A percentile compares a stretch with the other conserved stretches of the same genome.
phyloP scores from a whole-genome alignment of 2,797 vertebrate genomes.

The Chiloscyllium punctatum region DNA sequence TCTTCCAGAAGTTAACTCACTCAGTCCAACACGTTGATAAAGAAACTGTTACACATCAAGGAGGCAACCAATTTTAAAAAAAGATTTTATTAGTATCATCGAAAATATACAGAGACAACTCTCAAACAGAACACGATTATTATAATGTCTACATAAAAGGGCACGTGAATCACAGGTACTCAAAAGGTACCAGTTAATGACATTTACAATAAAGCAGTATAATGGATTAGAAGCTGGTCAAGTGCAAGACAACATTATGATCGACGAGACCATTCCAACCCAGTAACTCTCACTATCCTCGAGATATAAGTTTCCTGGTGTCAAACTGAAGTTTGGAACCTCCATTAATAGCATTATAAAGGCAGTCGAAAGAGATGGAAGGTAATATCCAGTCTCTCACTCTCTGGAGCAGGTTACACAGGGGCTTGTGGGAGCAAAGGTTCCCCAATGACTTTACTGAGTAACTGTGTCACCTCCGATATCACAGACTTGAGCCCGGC shows the following conservation, averaged over 20 bases:
- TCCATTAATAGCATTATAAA: neutral
- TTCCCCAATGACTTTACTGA: neutral
- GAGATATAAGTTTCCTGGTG: neutral
- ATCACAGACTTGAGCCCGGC: neutral
- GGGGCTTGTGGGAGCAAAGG: neutral
- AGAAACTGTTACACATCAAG: neutral
- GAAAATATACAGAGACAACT: conserved; percentile 36
- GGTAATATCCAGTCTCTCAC: neutral
- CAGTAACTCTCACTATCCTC: neutral
- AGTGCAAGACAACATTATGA: conserved; percentile 3
- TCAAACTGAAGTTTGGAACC: neutral
- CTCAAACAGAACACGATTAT: conserved; percentile 12
- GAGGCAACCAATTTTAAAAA: neutral
- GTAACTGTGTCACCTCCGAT: neutral
- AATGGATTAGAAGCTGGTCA: conserved; percentile 22
- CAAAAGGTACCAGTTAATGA: conserved; percentile 30
- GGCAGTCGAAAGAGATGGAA: conserved; percentile 16
- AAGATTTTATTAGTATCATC: conserved; percentile 34
- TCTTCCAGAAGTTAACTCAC: neutral
- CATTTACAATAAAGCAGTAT: conserved; percentile 31
- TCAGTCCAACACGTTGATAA: neutral
- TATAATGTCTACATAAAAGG: neutral
- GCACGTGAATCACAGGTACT: neutral
- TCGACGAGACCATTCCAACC: neutral
- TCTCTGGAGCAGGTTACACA: neutral